Evolutionary conservation across 2,888 invertebrate genomes (phyloP).

Genomic region (Smittia sp.): DNA sequence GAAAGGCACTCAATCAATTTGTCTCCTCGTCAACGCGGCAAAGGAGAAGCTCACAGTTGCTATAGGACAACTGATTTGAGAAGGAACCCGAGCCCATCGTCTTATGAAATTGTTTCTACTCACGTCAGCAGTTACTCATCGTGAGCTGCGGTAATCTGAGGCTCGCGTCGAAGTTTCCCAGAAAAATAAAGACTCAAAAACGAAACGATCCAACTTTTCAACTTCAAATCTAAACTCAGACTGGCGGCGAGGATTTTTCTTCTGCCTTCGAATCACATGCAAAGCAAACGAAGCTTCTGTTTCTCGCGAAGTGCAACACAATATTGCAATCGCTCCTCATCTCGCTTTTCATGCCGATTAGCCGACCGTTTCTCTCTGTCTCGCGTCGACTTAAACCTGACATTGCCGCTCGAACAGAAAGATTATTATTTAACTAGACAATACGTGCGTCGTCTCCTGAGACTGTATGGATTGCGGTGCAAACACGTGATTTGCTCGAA

Average conservation of each 20-base stretch:
- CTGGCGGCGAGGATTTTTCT: constrained; percentile 5
- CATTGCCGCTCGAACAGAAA: not conserved
- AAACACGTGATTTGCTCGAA: constrained; percentile 2
- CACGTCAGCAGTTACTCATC: not conserved
- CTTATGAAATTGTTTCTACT: not conserved
- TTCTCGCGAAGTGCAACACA: constrained; percentile 17
- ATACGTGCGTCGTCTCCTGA: not conserved
- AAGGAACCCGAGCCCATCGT: not conserved
- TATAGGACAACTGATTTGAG: not conserved
- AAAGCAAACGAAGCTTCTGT: not conserved
- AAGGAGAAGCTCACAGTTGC: not conserved
- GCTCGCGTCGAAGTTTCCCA: not conserved
- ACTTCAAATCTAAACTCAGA: constrained; percentile 32
- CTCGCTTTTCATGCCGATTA: not conserved
- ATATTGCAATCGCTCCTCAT: not conserved
- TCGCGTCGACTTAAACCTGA: not conserved
- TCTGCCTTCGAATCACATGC: constrained; percentile 24
- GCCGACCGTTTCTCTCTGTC: not conserved
- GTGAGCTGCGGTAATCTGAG: not conserved
- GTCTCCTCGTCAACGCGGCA: not conserved
- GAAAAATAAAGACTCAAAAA: constrained; percentile 28
- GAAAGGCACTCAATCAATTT: not conserved
- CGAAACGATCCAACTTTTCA: constrained; percentile 11
- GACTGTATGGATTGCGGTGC: not conserved
- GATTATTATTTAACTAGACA: not conserved